Evolutionary conservation across 2,113 vertebrate species (phyloP), one percentile per base, ranked within the genome.

Genomic region (Melanocharis versteri): DNA sequence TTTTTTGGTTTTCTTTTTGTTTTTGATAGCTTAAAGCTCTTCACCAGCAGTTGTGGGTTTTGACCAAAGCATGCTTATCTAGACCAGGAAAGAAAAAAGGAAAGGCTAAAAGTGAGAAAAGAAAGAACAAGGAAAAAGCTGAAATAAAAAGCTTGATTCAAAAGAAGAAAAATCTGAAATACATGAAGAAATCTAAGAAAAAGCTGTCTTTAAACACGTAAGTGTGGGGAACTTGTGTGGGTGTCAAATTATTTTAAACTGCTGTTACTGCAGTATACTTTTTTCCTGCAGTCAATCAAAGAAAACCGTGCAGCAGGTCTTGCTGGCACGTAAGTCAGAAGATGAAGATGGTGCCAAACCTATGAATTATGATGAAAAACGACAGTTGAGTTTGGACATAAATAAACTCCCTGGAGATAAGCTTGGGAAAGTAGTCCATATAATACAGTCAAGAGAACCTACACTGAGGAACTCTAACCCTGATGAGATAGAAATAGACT

Each of bases 361-460:
- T 45, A 98, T 99, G 98, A 98, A 96, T 61, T 99, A 98, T 40
- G 98, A 99, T 94, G 99, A 99, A 97, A 99, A 98, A 96, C 98
- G 98, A 66, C 98, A 98, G 90, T 78, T 99, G 79, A 99, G 98
- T 91, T 70, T 98, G 83, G 98, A 99, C 97, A 99, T 99, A 93
- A 98, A 98, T 93, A 99, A 98, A 97, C 98, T 99, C 62, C 99
- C 99, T 28, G 98, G 98, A 83, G 98, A 99, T 58, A 99, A 99
- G 94, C 98, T 99, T 87, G 97, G 97, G 31, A 98, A 98, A 87
- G 58, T 99, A 56, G 98, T 99, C 87, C 96, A 96, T 39, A 98
- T 99, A 95, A 98, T 99, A 96, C 98, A 99, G 75, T 97, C 97
- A 85, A 97, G 98, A 90, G 99, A 99, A 92, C 96, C 98, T 21